Evolutionary conservation across 2,888 invertebrate species (phyloP), one percentile per base, ranked within the genome.

Genomic region (Hypena proboscidalis): DNA sequence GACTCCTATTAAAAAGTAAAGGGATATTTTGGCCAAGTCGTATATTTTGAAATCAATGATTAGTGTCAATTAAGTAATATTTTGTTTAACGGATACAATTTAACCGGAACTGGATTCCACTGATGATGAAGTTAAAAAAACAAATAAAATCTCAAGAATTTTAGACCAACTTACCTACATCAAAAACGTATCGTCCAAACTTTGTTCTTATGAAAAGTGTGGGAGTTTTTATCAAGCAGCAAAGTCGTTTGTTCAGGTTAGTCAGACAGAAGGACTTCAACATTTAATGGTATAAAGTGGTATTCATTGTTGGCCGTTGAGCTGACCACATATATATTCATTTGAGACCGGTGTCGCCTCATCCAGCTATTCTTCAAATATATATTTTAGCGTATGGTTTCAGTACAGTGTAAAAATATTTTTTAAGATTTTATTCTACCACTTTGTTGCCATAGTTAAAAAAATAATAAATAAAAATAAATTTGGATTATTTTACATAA

Each of bases 161-260:
- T 25, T 31, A 17, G 32, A 21, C 19, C 11, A 47, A 41, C 15
- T 29, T 37, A n/a, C n/a, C 15, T 34, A 34, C 37, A 36, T 33
- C 47, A 60, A 60, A 56, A 15, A 21, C 43, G 27, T 32, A 50
- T 52, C 29, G 29, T 23, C 19, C 26, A 49, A 56, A 47, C 44
- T 47, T 43, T n/a, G 1, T 41, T 43, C 43, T 47, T 38, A 41
- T 56, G 55, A 61, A 56, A 64, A 59, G 31, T 47, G 53, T 46
- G 50, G 4, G 45, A 57, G 33, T 55, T 65, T 65, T 65, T 65
- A 58, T 54, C 40, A 55, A 57, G 41, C 60, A 49, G 10, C 47
- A 52, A 55, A 58, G 61, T 58, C 67, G 48, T 68, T 67, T 61
- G 66, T 68, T 34, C 56, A 50, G 49, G 56, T 67, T 67, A 67